Percentiles rank a stretch among this genome's conserved stretches.
Conservation (phyloP, 2,888 invertebrate genomes). For the Holacanthella duospinosa region DNA sequence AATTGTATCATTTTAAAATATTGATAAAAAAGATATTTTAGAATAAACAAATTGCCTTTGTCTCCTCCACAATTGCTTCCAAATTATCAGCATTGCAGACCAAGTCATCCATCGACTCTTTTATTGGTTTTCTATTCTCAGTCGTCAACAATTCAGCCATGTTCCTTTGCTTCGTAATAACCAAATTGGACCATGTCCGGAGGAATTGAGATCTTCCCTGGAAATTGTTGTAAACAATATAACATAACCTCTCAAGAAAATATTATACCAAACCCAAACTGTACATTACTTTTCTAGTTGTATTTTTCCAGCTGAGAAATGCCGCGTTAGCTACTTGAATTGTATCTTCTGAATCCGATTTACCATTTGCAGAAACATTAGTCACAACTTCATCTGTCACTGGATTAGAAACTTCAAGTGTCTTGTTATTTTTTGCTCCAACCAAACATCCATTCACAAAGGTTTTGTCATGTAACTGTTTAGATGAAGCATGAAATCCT, state of each 20-base stretch:
- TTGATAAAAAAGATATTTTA: no score
- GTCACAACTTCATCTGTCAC: conserved; percentile 48
- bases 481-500: no score
- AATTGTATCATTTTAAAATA: no score
- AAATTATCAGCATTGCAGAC: conserved; percentile 83
- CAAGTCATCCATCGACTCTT: conserved; percentile 78
- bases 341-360: conserved; percentile 59
- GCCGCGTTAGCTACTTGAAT: conserved; percentile 63
- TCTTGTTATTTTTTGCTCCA: conserved; percentile 53
- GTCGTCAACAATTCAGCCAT: conserved; percentile 68
- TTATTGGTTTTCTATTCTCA: conserved; percentile 82
- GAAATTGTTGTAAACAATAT: not conserved
- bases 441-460: conserved; percentile 71
- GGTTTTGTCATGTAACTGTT: conserved; percentile 50
- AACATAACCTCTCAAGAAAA: not conserved
- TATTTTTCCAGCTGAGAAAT: conserved; percentile 67
- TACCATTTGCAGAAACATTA: conserved; percentile 73
- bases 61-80: conserved; percentile 94
- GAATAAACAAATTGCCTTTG: conserved; percentile 62
- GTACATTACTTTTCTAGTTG: conserved; percentile 61
- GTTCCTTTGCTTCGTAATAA: conserved; percentile 60
- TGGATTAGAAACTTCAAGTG: conserved; percentile 71
- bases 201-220: conserved; percentile 49
- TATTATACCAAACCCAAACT: no score
- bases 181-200: conserved; percentile 66